Conservation (phyloP, 1,140 invertebrate species). For the Conus ventricosus region DNA sequence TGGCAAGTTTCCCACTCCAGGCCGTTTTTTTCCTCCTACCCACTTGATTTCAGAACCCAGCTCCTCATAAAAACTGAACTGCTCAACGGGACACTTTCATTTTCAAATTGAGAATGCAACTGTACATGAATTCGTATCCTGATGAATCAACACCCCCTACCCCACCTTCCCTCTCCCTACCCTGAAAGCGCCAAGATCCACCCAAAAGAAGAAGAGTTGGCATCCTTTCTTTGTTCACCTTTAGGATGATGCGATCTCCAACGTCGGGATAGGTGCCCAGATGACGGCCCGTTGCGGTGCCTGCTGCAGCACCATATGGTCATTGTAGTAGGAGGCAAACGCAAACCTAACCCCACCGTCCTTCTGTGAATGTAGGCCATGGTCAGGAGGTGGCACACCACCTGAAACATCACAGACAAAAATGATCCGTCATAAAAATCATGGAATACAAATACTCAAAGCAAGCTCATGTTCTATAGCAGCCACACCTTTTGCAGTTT, state of each 20-base stretch:
- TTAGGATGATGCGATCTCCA: slow-evolving; percentile 50
- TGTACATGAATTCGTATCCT: no score
- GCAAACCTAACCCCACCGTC: slow-evolving; percentile 34
- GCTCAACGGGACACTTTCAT: neutral
- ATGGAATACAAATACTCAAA: no score
- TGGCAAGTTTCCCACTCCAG: no score
- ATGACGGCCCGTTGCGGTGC: slow-evolving; percentile 55
- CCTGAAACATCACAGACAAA: neutral
- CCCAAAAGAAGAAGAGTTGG: no score
- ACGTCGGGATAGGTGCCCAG: slow-evolving; percentile 62
- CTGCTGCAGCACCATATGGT: slow-evolving; percentile 70
- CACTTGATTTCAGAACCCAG: no score
- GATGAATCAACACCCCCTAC: no score
- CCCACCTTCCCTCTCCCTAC: no score
- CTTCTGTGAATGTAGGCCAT: neutral
- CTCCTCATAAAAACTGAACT: no score
- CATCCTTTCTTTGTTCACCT: slow-evolving; percentile 17
- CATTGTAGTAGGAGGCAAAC: slow-evolving; percentile 60
- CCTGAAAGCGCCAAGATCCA: no score
- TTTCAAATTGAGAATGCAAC: neutral
- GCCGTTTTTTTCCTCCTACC: no score
- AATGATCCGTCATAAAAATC: neutral
- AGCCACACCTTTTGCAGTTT: no score
- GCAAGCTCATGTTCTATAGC: no score
- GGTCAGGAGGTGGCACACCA: neutral